These are phyloP conservation scores for Caenorhabditis sulstoni DNA, from an alignment of 2,888 invertebrate genomes.

Conservation along the genomic window DNA sequence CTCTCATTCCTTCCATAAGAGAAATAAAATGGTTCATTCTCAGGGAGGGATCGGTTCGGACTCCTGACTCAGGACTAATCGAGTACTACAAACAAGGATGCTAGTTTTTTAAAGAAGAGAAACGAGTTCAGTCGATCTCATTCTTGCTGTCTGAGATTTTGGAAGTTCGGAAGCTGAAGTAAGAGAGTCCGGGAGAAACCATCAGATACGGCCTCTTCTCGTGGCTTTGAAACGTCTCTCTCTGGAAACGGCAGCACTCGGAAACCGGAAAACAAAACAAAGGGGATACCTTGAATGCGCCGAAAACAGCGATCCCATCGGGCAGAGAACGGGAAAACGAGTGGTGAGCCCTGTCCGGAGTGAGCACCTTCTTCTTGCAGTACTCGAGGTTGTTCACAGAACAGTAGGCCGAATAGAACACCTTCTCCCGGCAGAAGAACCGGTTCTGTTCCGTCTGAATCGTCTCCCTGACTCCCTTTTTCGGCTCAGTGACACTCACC, in stretches of 20 bases:
- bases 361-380: neutral
- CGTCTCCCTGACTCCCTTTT: neutral
- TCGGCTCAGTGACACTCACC: neutral
- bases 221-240: too few relatives aligned
- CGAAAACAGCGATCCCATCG: neutral
- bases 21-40: too few relatives aligned
- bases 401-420: neutral
- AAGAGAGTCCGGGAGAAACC: neutral
- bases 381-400: neutral
- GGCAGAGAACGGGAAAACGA: neutral
- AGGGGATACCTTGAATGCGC: neutral
- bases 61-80: too few relatives aligned
- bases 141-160: neutral
- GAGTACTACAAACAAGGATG: too few relatives aligned
- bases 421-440: neutral
- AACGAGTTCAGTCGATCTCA: too few relatives aligned
- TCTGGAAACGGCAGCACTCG: too few relatives aligned
- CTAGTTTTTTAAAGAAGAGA: too few relatives aligned
- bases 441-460: neutral
- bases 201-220: neutral
- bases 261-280: too few relatives aligned
- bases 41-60: too few relatives aligned
- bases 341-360: neutral
- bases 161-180: conserved; percentile 7
- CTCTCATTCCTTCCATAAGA: too few relatives aligned